Evolutionary conservation across 2,797 vertebrate genomes (phyloP).

Genomic region (Emys orbicularis): DNA sequence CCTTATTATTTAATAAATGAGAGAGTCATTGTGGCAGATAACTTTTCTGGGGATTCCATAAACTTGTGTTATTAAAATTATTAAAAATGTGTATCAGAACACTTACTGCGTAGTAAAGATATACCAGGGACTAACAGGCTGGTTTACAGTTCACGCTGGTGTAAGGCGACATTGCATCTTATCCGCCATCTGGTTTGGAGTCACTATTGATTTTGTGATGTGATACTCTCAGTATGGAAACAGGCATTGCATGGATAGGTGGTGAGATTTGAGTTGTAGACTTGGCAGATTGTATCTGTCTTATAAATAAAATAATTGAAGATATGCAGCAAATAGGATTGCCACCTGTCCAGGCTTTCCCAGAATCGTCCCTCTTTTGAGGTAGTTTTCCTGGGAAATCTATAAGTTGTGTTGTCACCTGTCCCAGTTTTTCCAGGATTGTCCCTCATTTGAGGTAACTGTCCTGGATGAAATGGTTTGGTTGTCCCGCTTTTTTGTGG

Average conservation of each 20-base stretch:
- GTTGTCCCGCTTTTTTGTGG: background rate
- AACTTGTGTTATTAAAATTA: background rate
- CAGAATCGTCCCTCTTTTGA: background rate
- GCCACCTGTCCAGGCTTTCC: background rate
- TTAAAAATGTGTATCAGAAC: background rate
- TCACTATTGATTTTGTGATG: background rate
- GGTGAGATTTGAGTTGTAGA: background rate
- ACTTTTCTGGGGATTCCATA: no score
- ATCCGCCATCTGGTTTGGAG: background rate
- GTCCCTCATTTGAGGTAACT: background rate
- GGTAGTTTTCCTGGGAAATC: background rate
- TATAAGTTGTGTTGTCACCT: background rate
- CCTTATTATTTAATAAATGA: background rate
- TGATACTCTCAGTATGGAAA: background rate
- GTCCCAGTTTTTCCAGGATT: background rate
- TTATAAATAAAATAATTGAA: no score
- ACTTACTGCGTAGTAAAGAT: background rate
- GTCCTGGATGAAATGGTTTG: background rate
- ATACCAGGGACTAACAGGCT: background rate
- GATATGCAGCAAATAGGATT: background rate
- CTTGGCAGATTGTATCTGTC: background rate
- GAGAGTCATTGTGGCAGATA: background rate
- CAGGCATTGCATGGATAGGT: fast-evolving
- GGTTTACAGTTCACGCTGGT: no score
- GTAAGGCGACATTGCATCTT: background rate